Evolutionary conservation across 2,113 vertebrate species (phyloP).

Genomic region (Amphiprion ocellaris): DNA sequence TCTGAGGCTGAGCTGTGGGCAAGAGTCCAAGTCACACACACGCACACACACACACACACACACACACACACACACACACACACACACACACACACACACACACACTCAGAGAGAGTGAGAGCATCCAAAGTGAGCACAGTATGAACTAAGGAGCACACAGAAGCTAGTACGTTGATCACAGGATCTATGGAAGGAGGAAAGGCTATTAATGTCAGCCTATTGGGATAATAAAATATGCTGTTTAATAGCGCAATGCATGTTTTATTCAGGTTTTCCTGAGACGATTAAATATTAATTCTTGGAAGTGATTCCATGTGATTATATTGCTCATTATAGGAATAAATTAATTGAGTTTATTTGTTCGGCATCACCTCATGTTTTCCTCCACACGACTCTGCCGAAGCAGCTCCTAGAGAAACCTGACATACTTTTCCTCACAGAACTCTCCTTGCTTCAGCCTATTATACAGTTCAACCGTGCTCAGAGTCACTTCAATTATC

Average conservation of each 20-base stretch:
- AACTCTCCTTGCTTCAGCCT: conserved; percentile 41
- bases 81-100: conserved; percentile 15
- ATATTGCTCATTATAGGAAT: neutral
- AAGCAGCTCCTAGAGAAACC: conserved; percentile 7
- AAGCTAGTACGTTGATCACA: conserved; percentile 39
- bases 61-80: conserved; percentile 18
- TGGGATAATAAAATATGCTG: conserved; percentile 26
- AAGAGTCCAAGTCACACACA: conserved; percentile 54
- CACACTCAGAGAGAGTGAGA: conserved; percentile 25
- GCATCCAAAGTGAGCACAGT: conserved; percentile 39
- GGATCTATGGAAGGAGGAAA: conserved; percentile 20
- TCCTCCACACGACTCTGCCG: conserved; percentile 3
- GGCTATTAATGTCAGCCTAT: conserved; percentile 16
- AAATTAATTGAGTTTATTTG: conserved; percentile 24
- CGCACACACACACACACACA: conserved; percentile 19
- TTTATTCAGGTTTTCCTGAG: conserved; percentile 13
- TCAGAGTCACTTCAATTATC: conserved; percentile 67
- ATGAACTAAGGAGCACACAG: conserved; percentile 25
- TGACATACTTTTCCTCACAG: conserved; percentile 45
- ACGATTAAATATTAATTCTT: conserved; percentile 1
- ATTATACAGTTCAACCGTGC: conserved; percentile 58
- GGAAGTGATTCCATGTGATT: neutral
- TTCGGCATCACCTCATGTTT: conserved; percentile 23
- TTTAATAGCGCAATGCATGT: conserved; percentile 25
- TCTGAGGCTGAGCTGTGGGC: conserved; percentile 59